phyloP scores from a whole-genome alignment of 2,113 vertebrate species.

The Datnioides undecimradiatus region DNA sequence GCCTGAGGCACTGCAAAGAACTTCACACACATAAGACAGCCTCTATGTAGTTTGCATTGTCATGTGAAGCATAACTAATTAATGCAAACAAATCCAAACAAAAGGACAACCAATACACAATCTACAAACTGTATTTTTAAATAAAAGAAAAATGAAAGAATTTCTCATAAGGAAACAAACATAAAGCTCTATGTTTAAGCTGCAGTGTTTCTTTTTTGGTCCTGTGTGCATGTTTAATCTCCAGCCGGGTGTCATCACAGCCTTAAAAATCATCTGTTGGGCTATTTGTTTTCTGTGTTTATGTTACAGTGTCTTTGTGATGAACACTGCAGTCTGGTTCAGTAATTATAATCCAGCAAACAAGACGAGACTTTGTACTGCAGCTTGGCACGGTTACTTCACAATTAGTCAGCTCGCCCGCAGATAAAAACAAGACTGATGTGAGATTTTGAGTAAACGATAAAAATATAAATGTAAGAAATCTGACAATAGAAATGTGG shows the following conservation, averaged over 20 bases:
- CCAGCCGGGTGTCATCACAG: background rate
- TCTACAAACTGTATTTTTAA: background rate
- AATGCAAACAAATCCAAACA: background rate
- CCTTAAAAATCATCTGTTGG: background rate
- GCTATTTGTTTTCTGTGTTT: conserved; percentile 25
- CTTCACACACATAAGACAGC: background rate
- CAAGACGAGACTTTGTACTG: conserved; percentile 20
- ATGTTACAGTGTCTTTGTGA: conserved; percentile 25
- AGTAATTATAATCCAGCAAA: conserved; percentile 6
- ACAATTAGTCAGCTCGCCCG: background rate
- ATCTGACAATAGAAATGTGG: too few relatives aligned
- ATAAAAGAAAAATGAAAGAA: background rate
- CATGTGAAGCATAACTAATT: background rate
- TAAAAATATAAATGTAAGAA: background rate
- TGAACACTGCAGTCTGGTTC: background rate
- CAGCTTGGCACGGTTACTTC: conserved; percentile 12
- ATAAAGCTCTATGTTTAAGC: background rate
- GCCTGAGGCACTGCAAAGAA: conserved; percentile 25
- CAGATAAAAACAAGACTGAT: conserved; percentile 6
- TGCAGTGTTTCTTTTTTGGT: background rate
- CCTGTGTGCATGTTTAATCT: background rate
- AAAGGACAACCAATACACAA: background rate
- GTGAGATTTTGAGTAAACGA: background rate
- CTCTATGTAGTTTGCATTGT: background rate
- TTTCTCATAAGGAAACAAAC: background rate